These are phyloP conservation scores for Pollicipes pollicipes DNA, from an alignment of 1,140 invertebrate species.

Conservation along the genomic window DNA sequence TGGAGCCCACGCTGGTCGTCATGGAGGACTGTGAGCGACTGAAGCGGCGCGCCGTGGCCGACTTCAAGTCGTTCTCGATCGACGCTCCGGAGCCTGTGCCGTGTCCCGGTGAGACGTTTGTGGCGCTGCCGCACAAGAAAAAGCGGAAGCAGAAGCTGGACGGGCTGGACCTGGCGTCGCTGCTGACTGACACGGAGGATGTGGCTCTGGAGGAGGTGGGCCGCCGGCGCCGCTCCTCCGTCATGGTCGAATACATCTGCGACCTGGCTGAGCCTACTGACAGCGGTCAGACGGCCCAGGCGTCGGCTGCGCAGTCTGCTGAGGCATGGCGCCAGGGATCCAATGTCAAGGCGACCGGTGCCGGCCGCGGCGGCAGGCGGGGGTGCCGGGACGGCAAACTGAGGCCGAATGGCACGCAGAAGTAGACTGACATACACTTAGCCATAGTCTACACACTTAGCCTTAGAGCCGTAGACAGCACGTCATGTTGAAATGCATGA, in stretches of 20 bases:
- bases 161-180: background rate
- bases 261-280: background rate
- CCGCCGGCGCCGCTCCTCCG: background rate
- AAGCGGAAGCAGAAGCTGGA: background rate
- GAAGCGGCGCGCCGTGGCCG: background rate
- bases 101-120: background rate
- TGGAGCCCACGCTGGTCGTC: background rate
- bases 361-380: too few species aligned
- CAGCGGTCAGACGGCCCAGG: too few species aligned
- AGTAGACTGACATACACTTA: too few species aligned
- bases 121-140: background rate
- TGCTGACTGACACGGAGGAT: background rate
- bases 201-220: background rate
- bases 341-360: too few species aligned
- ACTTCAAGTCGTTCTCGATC: background rate
- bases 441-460: too few species aligned
- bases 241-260: background rate
- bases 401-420: too few species aligned
- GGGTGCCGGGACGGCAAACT: too few species aligned
- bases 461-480: too few species aligned
- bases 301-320: too few species aligned
- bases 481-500: too few species aligned
- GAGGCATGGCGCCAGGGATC: too few species aligned
- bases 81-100: background rate
- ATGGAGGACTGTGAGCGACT: background rate